Percentiles rank a stretch among this genome's conserved stretches.
phyloP scores from a whole-genome alignment of 2,888 invertebrate genomes.

The Timema podura region DNA sequence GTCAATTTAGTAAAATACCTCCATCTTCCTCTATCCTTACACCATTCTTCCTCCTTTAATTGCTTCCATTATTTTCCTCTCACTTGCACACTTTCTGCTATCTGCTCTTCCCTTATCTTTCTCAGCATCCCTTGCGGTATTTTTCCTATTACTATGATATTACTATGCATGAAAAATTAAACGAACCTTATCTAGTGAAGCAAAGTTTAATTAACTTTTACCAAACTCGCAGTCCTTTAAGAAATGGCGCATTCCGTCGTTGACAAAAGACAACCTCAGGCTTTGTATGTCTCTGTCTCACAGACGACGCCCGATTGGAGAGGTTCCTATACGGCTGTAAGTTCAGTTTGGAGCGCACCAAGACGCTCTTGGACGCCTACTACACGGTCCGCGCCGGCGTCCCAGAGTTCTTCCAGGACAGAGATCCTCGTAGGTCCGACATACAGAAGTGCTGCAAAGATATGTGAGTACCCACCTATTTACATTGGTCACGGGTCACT shows the following conservation, averaged over 20 bases:
- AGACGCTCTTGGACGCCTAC: constrained; percentile 43
- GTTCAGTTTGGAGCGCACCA: constrained; percentile 44
- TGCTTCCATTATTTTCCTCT: no score
- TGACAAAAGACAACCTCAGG: background rate
- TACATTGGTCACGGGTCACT: no score
- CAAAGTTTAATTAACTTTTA: no score
- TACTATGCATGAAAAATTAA: background rate
- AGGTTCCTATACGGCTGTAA: constrained; percentile 45
- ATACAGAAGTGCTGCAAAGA: constrained; percentile 40
- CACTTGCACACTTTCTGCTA: no score
- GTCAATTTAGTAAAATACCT: no score
- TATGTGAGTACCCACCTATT: constrained; percentile 36
- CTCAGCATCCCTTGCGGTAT: no score
- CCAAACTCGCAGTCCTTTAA: no score
- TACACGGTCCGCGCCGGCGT: constrained; percentile 42
- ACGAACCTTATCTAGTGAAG: background rate
- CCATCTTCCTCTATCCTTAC: no score
- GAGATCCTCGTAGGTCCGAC: constrained; percentile 42
- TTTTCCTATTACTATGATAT: no score
- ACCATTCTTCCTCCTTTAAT: no score
- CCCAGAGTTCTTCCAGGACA: constrained; percentile 42
- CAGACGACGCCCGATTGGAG: constrained; percentile 42
- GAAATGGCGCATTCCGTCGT: no score
- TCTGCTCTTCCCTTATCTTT: no score
- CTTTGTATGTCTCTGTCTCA: background rate